A percentile compares a stretch with the other conserved stretches of the same genome.
phyloP scores from a whole-genome alignment of 2,797 vertebrate genomes.

The Merluccius polli region DNA sequence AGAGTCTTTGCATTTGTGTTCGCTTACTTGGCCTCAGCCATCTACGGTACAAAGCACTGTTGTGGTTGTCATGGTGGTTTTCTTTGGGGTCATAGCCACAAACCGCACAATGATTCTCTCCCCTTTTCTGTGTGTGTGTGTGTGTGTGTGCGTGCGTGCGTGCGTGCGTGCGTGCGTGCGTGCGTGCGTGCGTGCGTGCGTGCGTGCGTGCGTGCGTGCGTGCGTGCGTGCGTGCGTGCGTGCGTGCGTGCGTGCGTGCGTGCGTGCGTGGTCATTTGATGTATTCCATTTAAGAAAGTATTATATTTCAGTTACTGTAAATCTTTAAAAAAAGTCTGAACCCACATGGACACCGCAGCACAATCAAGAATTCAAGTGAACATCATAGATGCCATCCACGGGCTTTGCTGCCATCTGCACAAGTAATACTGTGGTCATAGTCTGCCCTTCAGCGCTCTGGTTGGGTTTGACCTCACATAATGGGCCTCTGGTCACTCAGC shows the following conservation, averaged over 20 bases:
- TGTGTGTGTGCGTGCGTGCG: too few relatives aligned
- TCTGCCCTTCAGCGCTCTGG: background rate
- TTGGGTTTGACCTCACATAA: constrained; percentile 16
- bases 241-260: background rate
- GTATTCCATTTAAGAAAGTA: constrained; percentile 16
- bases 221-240: background rate
- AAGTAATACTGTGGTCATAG: background rate
- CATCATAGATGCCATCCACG: background rate
- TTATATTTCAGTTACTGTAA: background rate
- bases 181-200: background rate
- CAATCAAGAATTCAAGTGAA: background rate
- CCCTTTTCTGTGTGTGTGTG: background rate
- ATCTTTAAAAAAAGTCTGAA: background rate
- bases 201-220: background rate
- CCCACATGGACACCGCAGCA: background rate
- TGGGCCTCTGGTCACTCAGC: constrained; percentile 22
- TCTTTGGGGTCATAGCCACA: background rate
- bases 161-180: too few relatives aligned
- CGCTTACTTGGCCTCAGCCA: background rate
- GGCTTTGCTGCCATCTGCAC: background rate
- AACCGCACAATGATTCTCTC: background rate
- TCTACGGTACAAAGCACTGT: background rate
- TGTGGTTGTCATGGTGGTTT: background rate
- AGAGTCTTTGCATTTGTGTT: constrained; percentile 5
- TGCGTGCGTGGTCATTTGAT: background rate